These are phyloP conservation scores for Pteromalus puparum DNA, from an alignment of 1,140 invertebrate genomes.

Conservation along the genomic window DNA sequence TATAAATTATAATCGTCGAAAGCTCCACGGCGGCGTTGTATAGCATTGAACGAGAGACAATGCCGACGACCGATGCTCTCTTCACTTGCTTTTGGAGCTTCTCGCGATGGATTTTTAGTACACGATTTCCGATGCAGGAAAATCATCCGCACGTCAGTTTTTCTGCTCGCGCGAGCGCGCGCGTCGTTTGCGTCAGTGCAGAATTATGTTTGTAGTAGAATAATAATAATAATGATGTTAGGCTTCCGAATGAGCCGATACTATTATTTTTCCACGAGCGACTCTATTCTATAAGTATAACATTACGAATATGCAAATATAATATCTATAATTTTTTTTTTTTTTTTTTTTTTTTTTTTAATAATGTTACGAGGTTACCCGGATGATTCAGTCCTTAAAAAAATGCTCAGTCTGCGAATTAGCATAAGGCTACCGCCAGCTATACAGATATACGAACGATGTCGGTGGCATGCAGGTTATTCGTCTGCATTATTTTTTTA, in stretches of 20 bases:
- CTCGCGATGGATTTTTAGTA: background rate
- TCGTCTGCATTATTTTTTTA: too few relatives aligned
- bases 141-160: background rate
- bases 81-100: too few relatives aligned
- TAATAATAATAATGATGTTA: background rate
- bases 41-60: too few relatives aligned
- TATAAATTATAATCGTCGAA: constrained; percentile 14
- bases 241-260: background rate
- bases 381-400: background rate
- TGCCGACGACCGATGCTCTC: too few relatives aligned
- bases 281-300: background rate
- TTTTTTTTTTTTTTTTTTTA: constrained; percentile 6
- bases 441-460: too few relatives aligned
- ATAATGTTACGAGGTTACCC: background rate
- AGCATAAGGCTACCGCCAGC: too few relatives aligned
- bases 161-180: background rate
- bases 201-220: background rate
- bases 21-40: background rate
- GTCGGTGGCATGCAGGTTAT: too few relatives aligned
- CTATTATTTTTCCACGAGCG: background rate
- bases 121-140: background rate
- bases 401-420: background rate
- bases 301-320: constrained; percentile 5
- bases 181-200: background rate
- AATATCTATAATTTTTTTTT: constrained; percentile 9